These are phyloP conservation scores for Camponotus vicinus DNA, from an alignment of 1,140 invertebrate genomes.

Conservation along the genomic window DNA sequence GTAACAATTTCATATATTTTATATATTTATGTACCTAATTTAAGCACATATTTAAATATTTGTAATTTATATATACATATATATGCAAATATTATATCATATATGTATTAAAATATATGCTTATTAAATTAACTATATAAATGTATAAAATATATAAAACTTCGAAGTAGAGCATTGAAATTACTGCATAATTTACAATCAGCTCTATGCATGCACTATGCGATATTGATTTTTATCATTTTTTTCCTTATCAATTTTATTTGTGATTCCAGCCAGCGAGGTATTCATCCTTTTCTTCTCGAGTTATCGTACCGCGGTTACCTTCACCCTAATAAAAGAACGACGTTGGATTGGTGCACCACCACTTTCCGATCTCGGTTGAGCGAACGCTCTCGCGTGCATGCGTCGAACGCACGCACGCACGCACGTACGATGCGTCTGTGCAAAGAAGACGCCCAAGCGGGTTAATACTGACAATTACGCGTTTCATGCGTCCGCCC, in stretches of 20 bases:
- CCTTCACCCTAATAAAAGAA: slow-evolving; percentile 48
- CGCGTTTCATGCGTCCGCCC: slow-evolving; percentile 73
- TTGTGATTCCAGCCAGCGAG: slow-evolving; percentile 25
- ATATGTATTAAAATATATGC: too few relatives aligned
- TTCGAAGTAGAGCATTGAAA: too few relatives aligned
- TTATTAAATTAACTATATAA: too few relatives aligned
- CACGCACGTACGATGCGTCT: slow-evolving; percentile 72
- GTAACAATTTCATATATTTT: not conserved
- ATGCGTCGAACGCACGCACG: slow-evolving; percentile 61
- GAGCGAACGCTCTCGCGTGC: slow-evolving; percentile 16
- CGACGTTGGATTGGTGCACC: slow-evolving; percentile 66
- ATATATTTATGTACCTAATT: not conserved
- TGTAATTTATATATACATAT: too few relatives aligned
- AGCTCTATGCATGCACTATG: not conserved
- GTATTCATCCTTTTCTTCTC: slow-evolving; percentile 39
- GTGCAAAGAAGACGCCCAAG: slow-evolving; percentile 78
- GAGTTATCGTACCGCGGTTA: slow-evolving; percentile 15
- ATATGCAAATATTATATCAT: too few relatives aligned
- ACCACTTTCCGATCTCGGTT: slow-evolving; percentile 13
- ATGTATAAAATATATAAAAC: too few relatives aligned
- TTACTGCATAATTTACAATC: too few relatives aligned
- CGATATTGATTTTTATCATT: not conserved
- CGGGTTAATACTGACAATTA: slow-evolving; percentile 81
- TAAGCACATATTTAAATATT: not conserved
- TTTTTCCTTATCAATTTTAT: not conserved